Percentiles rank a stretch among this genome's conserved stretches.
Conservation (phyloP, 2,797 vertebrate genomes). For the Argyrosomus regius region DNA sequence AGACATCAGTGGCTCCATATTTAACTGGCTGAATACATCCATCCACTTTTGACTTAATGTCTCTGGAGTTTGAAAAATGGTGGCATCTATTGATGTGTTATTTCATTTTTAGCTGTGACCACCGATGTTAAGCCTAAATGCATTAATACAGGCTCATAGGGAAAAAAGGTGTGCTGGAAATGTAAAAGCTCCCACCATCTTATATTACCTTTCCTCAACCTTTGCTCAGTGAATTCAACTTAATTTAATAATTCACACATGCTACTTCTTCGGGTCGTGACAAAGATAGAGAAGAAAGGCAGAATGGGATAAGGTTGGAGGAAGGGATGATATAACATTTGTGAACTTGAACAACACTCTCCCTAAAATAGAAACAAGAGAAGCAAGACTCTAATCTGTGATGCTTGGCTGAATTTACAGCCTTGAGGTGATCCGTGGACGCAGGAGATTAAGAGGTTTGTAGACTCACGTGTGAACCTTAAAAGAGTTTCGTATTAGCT, state of each 20-base stretch:
- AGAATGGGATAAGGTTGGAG: constrained; percentile 16
- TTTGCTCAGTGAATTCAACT: not conserved
- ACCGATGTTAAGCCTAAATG: constrained; percentile 6
- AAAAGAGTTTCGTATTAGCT: constrained; percentile 24
- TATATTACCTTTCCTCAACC: constrained; percentile 2
- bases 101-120: not conserved
- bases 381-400: constrained; percentile 58
- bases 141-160: not conserved
- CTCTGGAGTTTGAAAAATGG: constrained; percentile 17
- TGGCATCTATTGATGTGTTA: constrained; percentile 19
- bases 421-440: constrained; percentile 52
- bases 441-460: constrained; percentile 58
- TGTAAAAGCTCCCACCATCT: not conserved
- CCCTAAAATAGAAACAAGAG: constrained; percentile 54
- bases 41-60: constrained; percentile 15
- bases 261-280: constrained; percentile 26
- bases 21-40: constrained; percentile 34
- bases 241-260: constrained; percentile 47
- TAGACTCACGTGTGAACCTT: constrained; percentile 32
- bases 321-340: constrained; percentile 59
- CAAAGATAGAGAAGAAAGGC: constrained; percentile 35
- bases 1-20: constrained; percentile 30
- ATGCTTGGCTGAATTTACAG: constrained; percentile 58
- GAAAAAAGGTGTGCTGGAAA: not conserved
- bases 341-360: constrained; percentile 55